Evolutionary conservation across 2,888 invertebrate species (phyloP), one percentile per base, ranked within the genome.

Genomic region (Coenonympha arcania): DNA sequence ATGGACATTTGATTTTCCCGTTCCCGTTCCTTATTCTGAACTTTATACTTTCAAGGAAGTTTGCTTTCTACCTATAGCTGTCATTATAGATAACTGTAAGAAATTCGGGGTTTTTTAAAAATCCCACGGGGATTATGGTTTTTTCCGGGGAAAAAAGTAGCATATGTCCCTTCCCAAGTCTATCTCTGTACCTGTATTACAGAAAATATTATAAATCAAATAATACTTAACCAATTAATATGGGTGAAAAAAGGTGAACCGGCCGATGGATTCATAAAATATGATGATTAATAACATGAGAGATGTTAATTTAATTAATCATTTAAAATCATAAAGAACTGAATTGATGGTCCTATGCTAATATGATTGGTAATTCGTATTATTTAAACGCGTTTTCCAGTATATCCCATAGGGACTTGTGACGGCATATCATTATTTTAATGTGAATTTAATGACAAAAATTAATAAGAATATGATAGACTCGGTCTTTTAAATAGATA

Each of bases 341-440:
- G 43, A 54, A 56, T 49, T 47, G 34, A 48, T 31, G 43, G 40
- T 46, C 54, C 50, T 54, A 58, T 58, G 56, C 30, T 50, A 56
- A 58, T 54, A 31, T 5, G 44, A 46, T 48, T 39, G 45, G 48
- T 50, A 48, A 58, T 49, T 44, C 13, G 50, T 33, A 24, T 45
- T 56, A 56, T 56, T 56, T 54, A 37, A 52, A 42, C 45, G 41
- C 44, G 42, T 54, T 48, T 39, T 39, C 47, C 47, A 49, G 36
- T 24, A 34, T 33, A 30, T 39, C 36, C 24, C 9, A 43, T 20
- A 15, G 48, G 47, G 18, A 50, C 56, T 41, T 52, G 52, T 37
- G 22, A 22, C 28, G 31, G 51, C 47, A 56, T 57, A 52, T 30
- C 24, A 48, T 56, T 36, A 50, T 50, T 41, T 44, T 13, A 42